phyloP scores from a whole-genome alignment of 2,888 invertebrate species.

The Rhagophthalmus giganteus region DNA sequence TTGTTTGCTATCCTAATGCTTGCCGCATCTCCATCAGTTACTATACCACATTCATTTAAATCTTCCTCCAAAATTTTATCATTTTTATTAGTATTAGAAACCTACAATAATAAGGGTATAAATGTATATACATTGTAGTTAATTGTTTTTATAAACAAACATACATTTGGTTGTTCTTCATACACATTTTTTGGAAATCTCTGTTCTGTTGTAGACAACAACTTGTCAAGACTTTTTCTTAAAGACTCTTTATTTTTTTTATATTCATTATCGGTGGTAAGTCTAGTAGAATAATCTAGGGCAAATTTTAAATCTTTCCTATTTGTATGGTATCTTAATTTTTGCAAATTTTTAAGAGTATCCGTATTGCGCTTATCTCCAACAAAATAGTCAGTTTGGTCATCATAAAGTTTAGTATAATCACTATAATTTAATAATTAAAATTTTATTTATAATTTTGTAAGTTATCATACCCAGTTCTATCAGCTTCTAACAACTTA shows the following conservation, averaged over 20 bases:
- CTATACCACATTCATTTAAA: no score
- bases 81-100: no score
- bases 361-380: constrained; percentile 54
- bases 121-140: no score
- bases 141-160: no score
- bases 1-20: constrained; percentile 46
- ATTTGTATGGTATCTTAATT: no score
- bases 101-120: no score
- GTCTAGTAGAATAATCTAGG: constrained; percentile 51
- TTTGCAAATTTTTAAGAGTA: constrained; percentile 29
- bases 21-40: no score
- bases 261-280: constrained; percentile 41
- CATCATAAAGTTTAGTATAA: constrained; percentile 82
- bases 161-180: no score
- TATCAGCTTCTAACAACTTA: constrained; percentile 81
- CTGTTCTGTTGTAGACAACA: constrained; percentile 37
- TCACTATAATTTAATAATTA: constrained; percentile 57
- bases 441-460: no score
- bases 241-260: constrained; percentile 36
- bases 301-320: constrained; percentile 51
- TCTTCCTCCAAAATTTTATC: no score
- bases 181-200: constrained; percentile 39
- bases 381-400: constrained; percentile 88
- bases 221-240: constrained; percentile 38
- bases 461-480: constrained; percentile 67